phyloP scores from a whole-genome alignment of 2,888 invertebrate species.

The Syrista parreyssii region DNA sequence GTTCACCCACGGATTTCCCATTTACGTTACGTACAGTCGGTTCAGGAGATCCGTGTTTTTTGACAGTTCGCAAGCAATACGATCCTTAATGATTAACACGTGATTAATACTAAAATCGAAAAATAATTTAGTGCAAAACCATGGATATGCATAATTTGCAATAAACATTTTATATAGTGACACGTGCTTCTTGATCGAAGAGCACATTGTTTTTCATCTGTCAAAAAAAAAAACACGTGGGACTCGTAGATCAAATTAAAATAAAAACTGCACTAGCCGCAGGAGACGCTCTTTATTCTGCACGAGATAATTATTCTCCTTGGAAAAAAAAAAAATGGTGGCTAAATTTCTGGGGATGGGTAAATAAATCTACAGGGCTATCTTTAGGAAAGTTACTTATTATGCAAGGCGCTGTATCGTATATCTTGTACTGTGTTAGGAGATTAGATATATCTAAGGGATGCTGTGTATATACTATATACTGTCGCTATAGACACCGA shows the following conservation, averaged over 20 bases:
- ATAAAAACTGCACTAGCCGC: not conserved
- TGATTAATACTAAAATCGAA: no score
- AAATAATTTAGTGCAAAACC: no score
- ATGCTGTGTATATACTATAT: not conserved
- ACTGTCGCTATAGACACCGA: not conserved
- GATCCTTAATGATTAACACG: no score
- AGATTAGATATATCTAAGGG: not conserved
- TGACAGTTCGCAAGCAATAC: no score
- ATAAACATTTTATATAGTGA: no score
- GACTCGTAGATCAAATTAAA: no score
- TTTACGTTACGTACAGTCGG: not conserved
- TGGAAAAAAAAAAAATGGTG: not conserved
- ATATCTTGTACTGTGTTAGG: not conserved
- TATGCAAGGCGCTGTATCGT: not conserved
- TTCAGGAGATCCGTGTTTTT: no score
- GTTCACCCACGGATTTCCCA: not conserved
- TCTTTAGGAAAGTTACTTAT: not conserved
- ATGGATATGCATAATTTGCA: no score
- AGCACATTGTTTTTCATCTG: no score
- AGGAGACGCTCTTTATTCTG: not conserved
- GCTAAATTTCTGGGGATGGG: not conserved
- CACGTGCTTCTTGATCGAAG: no score
- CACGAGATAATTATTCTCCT: not conserved
- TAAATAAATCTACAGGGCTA: not conserved
- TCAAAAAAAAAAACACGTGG: no score